Conservation (phyloP, 1,140 invertebrate genomes). For the Sycophaga agraensis region DNA sequence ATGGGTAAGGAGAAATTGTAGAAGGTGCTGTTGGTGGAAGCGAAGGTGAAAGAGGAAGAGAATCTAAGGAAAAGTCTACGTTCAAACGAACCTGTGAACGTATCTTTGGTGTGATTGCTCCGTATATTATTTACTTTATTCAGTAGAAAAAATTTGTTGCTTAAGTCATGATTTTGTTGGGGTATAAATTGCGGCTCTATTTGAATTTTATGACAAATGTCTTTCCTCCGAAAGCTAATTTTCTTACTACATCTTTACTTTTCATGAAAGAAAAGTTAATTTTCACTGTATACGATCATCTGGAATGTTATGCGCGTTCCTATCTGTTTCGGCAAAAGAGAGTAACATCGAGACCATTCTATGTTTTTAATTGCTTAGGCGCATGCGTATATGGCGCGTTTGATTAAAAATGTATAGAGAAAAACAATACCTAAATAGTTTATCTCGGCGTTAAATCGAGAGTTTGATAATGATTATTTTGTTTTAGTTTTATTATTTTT, state of each 20-base stretch:
- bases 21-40: background rate
- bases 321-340: background rate
- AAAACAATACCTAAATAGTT: conserved; percentile 36
- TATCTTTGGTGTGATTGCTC: conserved; percentile 50
- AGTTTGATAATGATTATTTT: background rate
- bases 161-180: too few species aligned
- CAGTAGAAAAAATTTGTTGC: too few species aligned
- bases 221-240: conserved; percentile 7
- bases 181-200: conserved; percentile 35
- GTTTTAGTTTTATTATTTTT: background rate
- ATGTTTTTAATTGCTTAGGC: background rate
- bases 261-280: background rate
- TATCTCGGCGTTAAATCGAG: conserved; percentile 35
- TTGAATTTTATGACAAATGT: conserved; percentile 16
- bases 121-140: conserved; percentile 33
- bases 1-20: too few species aligned
- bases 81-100: conserved; percentile 40
- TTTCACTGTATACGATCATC: conserved; percentile 6
- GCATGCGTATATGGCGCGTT: background rate
- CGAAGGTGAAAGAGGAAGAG: conserved; percentile 4
- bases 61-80: conserved; percentile 16
- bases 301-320: conserved; percentile 17
- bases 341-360: background rate
- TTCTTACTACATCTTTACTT: background rate
- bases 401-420: conserved; percentile 17